A percentile compares a stretch with the other conserved stretches of the same genome.
phyloP scores from a whole-genome alignment of 2,113 vertebrate genomes.

The Nicator chloris region DNA sequence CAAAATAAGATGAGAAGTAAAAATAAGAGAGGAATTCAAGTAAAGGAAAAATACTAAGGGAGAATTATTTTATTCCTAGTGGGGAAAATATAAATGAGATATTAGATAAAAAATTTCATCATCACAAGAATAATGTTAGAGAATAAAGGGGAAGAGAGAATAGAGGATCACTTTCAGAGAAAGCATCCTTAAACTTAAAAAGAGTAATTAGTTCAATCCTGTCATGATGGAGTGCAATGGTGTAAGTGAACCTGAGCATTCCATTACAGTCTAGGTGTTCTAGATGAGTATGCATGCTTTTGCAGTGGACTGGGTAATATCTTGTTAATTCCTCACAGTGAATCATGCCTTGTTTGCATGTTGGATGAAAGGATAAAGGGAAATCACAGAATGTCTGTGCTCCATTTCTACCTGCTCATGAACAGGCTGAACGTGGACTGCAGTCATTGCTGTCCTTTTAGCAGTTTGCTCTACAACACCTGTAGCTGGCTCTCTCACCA shows the following conservation, averaged over 20 bases:
- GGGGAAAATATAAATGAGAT: not conserved
- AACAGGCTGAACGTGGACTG: constrained; percentile 72
- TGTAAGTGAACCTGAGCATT: not conserved
- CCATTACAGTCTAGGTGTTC: not conserved
- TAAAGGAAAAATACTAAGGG: not conserved
- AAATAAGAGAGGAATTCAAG: not conserved
- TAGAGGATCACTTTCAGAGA: not conserved
- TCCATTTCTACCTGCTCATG: constrained; percentile 78
- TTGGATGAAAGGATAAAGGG: not conserved
- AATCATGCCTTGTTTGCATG: not conserved
- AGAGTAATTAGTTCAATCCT: not conserved
- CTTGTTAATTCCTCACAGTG: constrained; percentile 26
- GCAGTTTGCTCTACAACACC: constrained; percentile 73
- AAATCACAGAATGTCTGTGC: not conserved
- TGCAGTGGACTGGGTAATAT: not conserved
- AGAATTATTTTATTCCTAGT: not conserved
- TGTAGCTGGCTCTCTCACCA: constrained; percentile 79
- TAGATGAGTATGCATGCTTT: constrained; percentile 2
- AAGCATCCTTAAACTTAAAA: constrained; percentile 2
- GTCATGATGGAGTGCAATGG: not conserved
- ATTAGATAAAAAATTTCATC: not conserved
- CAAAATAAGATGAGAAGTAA: not conserved
- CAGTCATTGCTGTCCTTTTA: constrained; percentile 78
- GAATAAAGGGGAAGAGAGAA: not conserved
- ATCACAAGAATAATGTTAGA: constrained; percentile 13